Evolutionary conservation across 2,113 vertebrate species (phyloP), one percentile per base, ranked within the genome.

Genomic region (Hydrolagus affinis): DNA sequence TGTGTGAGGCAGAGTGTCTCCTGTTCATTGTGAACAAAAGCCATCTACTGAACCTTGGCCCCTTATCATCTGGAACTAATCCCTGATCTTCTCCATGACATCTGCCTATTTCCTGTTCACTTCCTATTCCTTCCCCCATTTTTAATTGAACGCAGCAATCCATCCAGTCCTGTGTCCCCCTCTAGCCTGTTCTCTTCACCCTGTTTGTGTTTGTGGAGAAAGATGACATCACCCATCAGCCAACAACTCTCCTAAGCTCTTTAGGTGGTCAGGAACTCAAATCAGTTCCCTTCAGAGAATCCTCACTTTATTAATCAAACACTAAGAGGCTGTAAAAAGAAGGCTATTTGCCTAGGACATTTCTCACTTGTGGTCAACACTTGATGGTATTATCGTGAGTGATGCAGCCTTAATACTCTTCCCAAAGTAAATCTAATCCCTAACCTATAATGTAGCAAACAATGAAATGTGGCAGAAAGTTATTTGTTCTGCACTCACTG

Each of bases 401-500:
- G 25, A 62, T 14, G 14, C 59, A 80, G 44, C 6, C n/a, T 44
- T 44, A 44, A 21, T 62, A 25, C n/a, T 21, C 76, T 78, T 78
- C 3, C 44, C 56, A 76, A 78, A 78, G 76, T 80, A 80, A 80
- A 80, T 80, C 21, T 80, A 62, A 64, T 80, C 60, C 44, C 23
- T 28, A 80, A 44, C n/a, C n/a, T 60, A 64, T 62, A 80, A 64
- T 80, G 56, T 62, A 64, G n/a, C 59, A 80, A 80, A 64, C 76
- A 80, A 11, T 64, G 59, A 80, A 78, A 78, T 44, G 76, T 78
- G 76, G 76, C 59, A 78, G 62, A 83, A 66, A 66, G 78, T 23
- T 64, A 30, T 83, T 83, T 83, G 28, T 68, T 83, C 78, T 56
- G 17, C 15, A 83, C 7, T 66, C 15, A 28, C 60, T 2, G 30